Conservation (phyloP, 1,140 invertebrate genomes). For the Dufourea novaeangliae region DNA sequence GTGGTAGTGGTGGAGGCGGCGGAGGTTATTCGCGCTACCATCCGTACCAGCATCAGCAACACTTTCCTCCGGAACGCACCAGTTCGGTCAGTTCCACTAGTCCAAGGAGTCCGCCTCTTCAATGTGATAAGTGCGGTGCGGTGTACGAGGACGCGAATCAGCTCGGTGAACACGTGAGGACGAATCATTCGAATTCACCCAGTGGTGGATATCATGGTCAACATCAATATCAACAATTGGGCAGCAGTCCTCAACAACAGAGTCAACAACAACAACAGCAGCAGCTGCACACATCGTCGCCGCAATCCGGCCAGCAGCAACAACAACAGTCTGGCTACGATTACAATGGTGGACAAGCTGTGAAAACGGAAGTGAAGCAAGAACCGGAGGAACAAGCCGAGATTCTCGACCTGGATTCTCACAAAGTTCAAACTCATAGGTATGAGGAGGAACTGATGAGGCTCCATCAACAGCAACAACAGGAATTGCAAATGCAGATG, state of each 20-base stretch:
- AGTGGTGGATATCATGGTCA: constrained; percentile 72
- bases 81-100: constrained; percentile 85
- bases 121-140: constrained; percentile 91
- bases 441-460: constrained; percentile 74
- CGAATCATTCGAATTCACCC: constrained; percentile 85
- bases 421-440: constrained; percentile 86
- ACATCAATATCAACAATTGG: constrained; percentile 72
- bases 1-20: constrained; percentile 10
- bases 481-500: constrained; percentile 68
- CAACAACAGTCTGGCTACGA: constrained; percentile 80
- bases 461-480: constrained; percentile 68
- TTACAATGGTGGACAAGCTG: constrained; percentile 70
- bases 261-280: constrained; percentile 63
- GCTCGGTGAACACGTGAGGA: constrained; percentile 87
- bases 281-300: constrained; percentile 64
- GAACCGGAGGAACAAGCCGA: constrained; percentile 88
- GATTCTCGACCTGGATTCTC: constrained; percentile 93
- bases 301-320: constrained; percentile 69
- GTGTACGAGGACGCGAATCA: constrained; percentile 87
- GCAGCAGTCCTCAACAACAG: constrained; percentile 66
- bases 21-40: constrained; percentile 69
- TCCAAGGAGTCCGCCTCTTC: constrained; percentile 85
- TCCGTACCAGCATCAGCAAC: constrained; percentile 81
- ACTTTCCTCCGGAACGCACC: constrained; percentile 80
- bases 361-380: constrained; percentile 80